Conservation (phyloP, 2,113 vertebrate genomes). For the Carollia perspicillata region DNA sequence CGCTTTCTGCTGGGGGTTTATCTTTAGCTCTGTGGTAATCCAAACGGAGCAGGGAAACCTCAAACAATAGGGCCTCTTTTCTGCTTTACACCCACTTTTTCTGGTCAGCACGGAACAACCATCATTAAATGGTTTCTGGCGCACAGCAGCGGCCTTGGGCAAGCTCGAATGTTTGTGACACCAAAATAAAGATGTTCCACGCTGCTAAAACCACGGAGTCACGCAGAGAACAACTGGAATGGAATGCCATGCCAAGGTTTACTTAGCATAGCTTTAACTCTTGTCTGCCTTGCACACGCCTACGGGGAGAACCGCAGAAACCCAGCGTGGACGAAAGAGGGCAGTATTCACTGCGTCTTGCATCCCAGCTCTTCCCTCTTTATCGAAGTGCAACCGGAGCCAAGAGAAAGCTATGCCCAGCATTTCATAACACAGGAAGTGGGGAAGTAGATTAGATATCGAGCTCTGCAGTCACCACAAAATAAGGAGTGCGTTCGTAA, state of each 20-base stretch:
- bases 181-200: conserved; percentile 23
- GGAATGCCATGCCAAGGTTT: background rate
- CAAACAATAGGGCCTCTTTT: conserved; percentile 29
- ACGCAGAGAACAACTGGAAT: conserved; percentile 40
- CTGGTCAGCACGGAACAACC: background rate
- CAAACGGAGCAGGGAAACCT: background rate
- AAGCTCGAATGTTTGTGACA: conserved; percentile 14
- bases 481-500: conserved; percentile 13
- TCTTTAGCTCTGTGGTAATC: conserved; percentile 21
- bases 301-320: background rate
- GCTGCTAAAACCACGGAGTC: background rate
- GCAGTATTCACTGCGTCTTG: conserved; percentile 79
- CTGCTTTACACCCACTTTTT: background rate
- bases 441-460: conserved; percentile 80
- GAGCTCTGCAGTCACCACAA: conserved; percentile 41
- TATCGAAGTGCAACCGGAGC: background rate
- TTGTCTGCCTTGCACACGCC: background rate
- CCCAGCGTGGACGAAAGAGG: conserved; percentile 78
- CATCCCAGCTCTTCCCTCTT: conserved; percentile 6
- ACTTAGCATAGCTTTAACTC: background rate
- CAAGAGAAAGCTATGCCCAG: conserved; percentile 72
- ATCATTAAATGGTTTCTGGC: background rate
- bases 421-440: conserved; percentile 86
- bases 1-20: conserved; percentile 40
- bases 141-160: background rate